Evolutionary conservation across 2,888 invertebrate species (phyloP).

Genomic region (Lysandra bellargus): DNA sequence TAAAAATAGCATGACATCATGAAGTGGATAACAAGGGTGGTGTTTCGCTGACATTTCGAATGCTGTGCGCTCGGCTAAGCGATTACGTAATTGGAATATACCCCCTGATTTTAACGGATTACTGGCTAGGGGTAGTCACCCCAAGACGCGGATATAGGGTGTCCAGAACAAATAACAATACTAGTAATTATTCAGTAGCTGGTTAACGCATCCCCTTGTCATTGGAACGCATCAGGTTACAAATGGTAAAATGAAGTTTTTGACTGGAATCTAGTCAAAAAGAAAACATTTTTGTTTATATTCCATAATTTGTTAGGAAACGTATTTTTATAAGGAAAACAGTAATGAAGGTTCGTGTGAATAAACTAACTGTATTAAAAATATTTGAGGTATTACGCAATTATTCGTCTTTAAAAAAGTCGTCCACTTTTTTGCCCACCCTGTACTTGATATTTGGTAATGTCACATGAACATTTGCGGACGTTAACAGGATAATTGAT

Average conservation of each 20-base stretch:
- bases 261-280: too few relatives aligned
- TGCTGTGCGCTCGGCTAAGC: conserved; percentile 55
- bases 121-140: conserved; percentile 60
- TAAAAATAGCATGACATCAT: neutral
- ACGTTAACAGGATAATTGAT: conserved; percentile 44
- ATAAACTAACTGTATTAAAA: too few relatives aligned
- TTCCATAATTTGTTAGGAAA: too few relatives aligned
- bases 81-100: conserved; percentile 61
- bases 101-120: conserved; percentile 70
- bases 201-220: neutral
- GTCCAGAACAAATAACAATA: conserved; percentile 14
- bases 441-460: conserved; percentile 53
- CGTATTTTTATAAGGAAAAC: too few relatives aligned
- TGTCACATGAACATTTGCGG: conserved; percentile 56
- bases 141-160: conserved; percentile 38
- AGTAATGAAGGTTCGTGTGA: too few relatives aligned
- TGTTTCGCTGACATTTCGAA: conserved; percentile 50
- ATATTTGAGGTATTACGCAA: too few relatives aligned
- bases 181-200: neutral
- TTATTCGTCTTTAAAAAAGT: too few relatives aligned
- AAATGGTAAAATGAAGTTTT: neutral
- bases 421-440: neutral
- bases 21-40: conserved; percentile 35
- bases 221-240: neutral
- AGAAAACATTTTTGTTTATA: too few relatives aligned